Evolutionary conservation across 2,888 invertebrate species (phyloP).

Genomic region (Diaprepes abbreviatus): DNA sequence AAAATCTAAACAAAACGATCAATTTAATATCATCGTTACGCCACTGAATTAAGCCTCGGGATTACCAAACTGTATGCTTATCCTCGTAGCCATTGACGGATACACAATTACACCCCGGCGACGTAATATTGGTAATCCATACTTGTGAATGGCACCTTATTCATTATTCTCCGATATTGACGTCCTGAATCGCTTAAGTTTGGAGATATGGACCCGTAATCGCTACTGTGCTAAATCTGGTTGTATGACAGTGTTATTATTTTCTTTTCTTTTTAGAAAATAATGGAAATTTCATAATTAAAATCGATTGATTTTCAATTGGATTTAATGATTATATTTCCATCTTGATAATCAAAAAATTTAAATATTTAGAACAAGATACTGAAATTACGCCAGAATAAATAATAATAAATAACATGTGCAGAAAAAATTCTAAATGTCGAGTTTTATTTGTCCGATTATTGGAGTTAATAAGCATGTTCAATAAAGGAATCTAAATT

Average conservation of each 20-base stretch:
- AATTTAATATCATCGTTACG: conserved; percentile 10
- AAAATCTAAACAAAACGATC: too few species aligned
- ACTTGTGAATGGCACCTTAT: conserved; percentile 49
- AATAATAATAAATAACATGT: too few species aligned
- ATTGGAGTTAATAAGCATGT: too few species aligned
- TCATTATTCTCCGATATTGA: conserved; percentile 46
- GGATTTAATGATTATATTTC: too few species aligned
- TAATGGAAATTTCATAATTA: too few species aligned
- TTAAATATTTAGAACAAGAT: too few species aligned
- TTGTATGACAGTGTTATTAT: conserved; percentile 25
- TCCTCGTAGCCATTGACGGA: conserved; percentile 61
- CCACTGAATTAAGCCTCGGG: conserved; percentile 37
- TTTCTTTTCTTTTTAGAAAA: conserved; percentile 20
- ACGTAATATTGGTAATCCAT: conserved; percentile 66
- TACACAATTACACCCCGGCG: conserved; percentile 63
- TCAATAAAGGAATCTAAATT: too few species aligned
- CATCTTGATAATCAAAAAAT: too few species aligned
- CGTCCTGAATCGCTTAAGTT: conserved; percentile 28
- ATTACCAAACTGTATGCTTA: conserved; percentile 55
- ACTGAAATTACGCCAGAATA: too few species aligned
- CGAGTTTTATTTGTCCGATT: too few species aligned
- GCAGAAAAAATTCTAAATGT: too few species aligned
- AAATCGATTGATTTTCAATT: too few species aligned
- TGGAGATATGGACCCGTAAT: conserved; percentile 29
- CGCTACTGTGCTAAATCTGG: conserved; percentile 19